A percentile compares a stretch with the other conserved stretches of the same genome.
phyloP scores from a whole-genome alignment of 2,113 vertebrate genomes.

The Lycocorax pyrrhopterus region DNA sequence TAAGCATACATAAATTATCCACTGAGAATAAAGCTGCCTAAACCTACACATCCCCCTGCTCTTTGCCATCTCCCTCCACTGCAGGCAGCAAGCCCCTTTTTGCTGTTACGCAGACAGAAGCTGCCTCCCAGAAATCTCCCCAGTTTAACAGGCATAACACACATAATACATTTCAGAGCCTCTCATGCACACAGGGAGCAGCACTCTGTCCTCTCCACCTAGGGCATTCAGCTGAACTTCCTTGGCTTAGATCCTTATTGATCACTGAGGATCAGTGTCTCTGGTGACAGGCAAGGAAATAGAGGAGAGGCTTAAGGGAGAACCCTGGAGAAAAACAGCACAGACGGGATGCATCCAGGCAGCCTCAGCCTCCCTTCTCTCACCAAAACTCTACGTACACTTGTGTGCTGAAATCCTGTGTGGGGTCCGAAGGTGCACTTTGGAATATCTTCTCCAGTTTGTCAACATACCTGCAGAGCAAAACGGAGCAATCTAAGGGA shows the following conservation, averaged over 20 bases:
- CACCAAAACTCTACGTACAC: constrained; percentile 81
- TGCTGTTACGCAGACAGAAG: background rate
- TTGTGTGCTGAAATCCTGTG: constrained; percentile 98
- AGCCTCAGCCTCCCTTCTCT: background rate
- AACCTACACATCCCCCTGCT: background rate
- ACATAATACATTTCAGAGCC: background rate
- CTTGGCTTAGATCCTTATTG: background rate
- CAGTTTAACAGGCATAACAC: background rate
- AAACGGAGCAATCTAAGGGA: background rate
- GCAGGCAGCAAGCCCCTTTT: background rate
- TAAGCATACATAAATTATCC: background rate
- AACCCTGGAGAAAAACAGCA: background rate
- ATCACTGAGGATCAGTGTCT: background rate
- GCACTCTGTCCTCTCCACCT: background rate
- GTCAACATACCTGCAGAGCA: constrained; percentile 86
- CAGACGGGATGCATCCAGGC: background rate
- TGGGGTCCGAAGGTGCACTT: constrained; percentile 89
- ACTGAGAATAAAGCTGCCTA: background rate
- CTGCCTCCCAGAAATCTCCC: background rate
- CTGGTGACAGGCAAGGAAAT: background rate
- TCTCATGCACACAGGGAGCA: background rate
- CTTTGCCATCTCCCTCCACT: background rate
- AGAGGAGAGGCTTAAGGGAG: background rate
- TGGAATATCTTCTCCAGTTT: constrained; percentile 94
- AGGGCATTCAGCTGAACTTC: background rate